phyloP scores from a whole-genome alignment of 2,888 invertebrate genomes.

The Coenonympha glycerion region DNA sequence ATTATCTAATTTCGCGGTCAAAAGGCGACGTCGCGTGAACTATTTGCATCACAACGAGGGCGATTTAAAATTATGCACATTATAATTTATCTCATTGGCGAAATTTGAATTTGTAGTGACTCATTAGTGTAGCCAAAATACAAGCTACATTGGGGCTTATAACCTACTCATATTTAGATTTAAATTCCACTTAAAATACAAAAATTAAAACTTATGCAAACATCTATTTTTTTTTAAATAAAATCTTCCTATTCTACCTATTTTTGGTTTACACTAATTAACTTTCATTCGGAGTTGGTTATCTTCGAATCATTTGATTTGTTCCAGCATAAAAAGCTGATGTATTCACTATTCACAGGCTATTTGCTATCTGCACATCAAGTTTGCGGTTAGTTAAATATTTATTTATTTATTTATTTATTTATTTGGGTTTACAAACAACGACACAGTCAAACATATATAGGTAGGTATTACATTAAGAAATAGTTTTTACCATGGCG shows the following conservation, averaged over 20 bases:
- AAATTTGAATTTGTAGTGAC: slow-evolving; percentile 1
- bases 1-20: slow-evolving; percentile 17
- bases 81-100: neutral
- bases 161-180: too few relatives aligned
- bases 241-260: too few relatives aligned
- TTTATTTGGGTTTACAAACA: too few relatives aligned
- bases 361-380: slow-evolving; percentile 16
- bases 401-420: too few relatives aligned
- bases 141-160: too few relatives aligned
- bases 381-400: neutral
- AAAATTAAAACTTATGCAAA: too few relatives aligned
- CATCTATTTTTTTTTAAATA: neutral
- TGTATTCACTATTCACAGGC: slow-evolving; percentile 6
- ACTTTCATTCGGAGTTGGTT: slow-evolving; percentile 15
- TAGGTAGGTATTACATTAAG: too few relatives aligned
- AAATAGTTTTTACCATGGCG: too few relatives aligned
- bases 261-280: neutral
- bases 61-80: neutral
- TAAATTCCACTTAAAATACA: too few relatives aligned
- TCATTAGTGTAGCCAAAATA: too few relatives aligned
- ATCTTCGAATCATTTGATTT: slow-evolving; percentile 9
- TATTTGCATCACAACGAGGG: slow-evolving; percentile 2
- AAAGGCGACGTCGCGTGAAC: slow-evolving; percentile 1
- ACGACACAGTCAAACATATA: too few relatives aligned
- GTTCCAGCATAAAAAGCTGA: slow-evolving; percentile 12